Evolutionary conservation across 2,113 vertebrate species (phyloP).

Genomic region (Scopus umbretta): DNA sequence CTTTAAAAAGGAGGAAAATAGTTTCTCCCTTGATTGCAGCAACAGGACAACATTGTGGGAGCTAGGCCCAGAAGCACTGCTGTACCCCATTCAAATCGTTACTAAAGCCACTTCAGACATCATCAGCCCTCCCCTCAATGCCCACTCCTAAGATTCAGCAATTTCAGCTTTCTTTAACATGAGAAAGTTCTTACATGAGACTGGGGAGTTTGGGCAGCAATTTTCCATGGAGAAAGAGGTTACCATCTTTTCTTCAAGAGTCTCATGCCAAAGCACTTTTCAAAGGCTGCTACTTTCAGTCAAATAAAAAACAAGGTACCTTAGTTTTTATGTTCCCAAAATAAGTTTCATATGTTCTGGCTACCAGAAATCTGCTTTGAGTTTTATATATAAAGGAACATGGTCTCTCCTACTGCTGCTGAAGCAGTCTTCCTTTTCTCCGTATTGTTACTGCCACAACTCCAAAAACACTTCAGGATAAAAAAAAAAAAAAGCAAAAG

Average conservation of each 20-base stretch:
- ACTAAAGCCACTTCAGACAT: not conserved
- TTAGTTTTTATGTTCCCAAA: not conserved
- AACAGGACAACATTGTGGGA: not conserved
- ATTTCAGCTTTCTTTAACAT: not conserved
- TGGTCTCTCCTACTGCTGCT: not conserved
- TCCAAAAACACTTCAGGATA: not conserved
- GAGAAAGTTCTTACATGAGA: not conserved
- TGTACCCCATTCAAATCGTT: not conserved
- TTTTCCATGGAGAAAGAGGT: not conserved
- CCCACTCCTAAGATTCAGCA: not conserved
- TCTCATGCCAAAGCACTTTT: not conserved
- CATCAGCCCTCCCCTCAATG: not conserved
- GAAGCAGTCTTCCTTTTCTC: not conserved
- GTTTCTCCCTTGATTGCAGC: not conserved
- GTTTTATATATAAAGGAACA: not conserved
- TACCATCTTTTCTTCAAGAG: not conserved
- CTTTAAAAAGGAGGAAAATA: not conserved
- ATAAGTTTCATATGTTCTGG: not conserved
- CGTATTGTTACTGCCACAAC: not conserved
- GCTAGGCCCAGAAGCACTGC: not conserved
- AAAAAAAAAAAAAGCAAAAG: not conserved
- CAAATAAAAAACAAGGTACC: not conserved
- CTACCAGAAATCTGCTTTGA: not conserved
- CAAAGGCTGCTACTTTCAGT: not conserved
- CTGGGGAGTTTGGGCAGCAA: not conserved